Evolutionary conservation across 2,113 vertebrate genomes (phyloP).

Genomic region (Pelecanus crispus): DNA sequence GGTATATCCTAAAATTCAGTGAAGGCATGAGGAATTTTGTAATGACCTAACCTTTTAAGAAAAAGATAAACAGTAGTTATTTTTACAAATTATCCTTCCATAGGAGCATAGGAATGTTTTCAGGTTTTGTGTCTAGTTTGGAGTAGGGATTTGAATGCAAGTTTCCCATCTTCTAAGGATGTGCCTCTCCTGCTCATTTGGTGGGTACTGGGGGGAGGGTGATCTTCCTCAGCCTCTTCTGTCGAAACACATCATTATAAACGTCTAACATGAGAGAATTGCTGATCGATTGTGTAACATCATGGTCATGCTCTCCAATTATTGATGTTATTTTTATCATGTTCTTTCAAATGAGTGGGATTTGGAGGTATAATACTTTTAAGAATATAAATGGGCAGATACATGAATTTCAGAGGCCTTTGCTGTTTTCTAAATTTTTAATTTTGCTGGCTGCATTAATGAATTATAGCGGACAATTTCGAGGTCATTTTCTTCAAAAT

Average conservation of each 20-base stretch:
- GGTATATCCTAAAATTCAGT: neutral
- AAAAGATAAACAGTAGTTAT: neutral
- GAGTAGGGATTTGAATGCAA: neutral
- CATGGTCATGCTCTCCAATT: neutral
- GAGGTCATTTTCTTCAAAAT: neutral
- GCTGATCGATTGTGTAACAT: neutral
- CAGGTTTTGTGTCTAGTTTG: neutral
- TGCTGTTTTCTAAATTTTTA: neutral
- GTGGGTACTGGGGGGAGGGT: neutral
- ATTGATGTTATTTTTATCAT: neutral
- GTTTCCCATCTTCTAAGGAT: neutral
- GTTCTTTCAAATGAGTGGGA: neutral
- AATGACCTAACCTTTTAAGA: neutral
- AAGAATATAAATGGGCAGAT: neutral
- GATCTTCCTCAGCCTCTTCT: neutral
- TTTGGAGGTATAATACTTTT: neutral
- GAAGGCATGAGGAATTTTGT: neutral
- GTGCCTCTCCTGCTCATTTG: neutral
- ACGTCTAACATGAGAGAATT: neutral
- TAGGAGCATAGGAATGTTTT: neutral
- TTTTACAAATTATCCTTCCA: neutral
- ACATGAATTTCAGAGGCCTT: neutral
- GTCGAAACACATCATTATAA: accelerated
- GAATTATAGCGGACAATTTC: neutral
- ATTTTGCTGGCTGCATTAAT: neutral